Base-by-base conservation (phyloP, 2,888 invertebrate genomes). In the Drosophila koepferae region DNA sequence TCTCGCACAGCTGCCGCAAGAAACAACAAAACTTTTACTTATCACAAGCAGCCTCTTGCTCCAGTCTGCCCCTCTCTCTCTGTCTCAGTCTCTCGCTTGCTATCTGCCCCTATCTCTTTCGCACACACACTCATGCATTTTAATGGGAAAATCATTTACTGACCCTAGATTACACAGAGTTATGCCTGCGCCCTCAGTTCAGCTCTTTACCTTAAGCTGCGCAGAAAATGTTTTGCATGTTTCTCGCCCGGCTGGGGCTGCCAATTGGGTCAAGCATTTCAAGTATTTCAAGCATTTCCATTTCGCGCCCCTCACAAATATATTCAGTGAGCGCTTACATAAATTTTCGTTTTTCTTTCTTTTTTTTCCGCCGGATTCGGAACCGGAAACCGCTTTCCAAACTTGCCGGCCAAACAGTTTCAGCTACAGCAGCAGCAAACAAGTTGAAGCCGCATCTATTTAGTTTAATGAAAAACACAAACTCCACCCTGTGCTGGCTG, bases 261-360 rank as follows among this genome's bases (percentile, higher is more conserved):
- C 66, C 87, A 86, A 86, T 90, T 86, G 85, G 86, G 86, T 90
- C 89, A 86, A 90, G 87, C 70, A 72, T 76, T 83, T 83, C 31
- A 86, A 90, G 87, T 67, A 78, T 78, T 82, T 82, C 18, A 55
- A 63, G 70, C 72, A 77, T 80, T 80, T 80, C 72, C 82, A 84
- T 81, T 90, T 90, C 85, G 74, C 89, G 75, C 90, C 85, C 72
- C 60, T 63, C 71, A 55, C 56, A 68, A 70, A 73, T 74, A 74
- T 71, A 72, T 77, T 68, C 62, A 36, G 61, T 64, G 56, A 55
- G 53, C 54, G 18, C 9, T 55, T 28, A 28, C 6, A 28, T 28
- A 28, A 4, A 28, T 59, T 18, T 31, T 23, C 8, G 0, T 34
- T n/a, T 8, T n/a, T 23, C 23, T 23, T n/a, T 3, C 1, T n/a